Evolutionary conservation across 2,797 vertebrate genomes (phyloP).

Genomic region (Artibeus jamaicensis): DNA sequence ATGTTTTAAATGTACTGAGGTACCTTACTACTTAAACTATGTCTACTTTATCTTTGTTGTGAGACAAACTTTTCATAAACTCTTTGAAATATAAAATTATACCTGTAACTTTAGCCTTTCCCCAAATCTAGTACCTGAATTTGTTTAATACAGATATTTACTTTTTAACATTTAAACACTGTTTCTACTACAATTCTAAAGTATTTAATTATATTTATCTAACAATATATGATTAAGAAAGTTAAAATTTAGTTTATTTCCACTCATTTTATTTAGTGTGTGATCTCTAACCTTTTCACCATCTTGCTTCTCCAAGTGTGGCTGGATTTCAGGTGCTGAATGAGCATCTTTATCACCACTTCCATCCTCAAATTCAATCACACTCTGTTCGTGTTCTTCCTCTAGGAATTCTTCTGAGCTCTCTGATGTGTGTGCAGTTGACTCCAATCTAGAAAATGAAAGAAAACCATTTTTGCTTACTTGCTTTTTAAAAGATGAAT

Average conservation of each 20-base stretch:
- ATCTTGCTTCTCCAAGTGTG: constrained; percentile 69
- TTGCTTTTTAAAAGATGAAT: constrained; percentile 6
- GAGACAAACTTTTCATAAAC: constrained; percentile 19
- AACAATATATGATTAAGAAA: background rate
- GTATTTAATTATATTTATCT: background rate
- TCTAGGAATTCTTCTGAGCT: constrained; percentile 75
- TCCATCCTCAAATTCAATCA: constrained; percentile 66
- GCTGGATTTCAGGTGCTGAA: constrained; percentile 35
- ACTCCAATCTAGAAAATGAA: constrained; percentile 73
- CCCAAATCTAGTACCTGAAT: background rate
- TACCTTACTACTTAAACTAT: background rate
- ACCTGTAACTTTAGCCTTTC: background rate
- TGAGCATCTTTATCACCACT: constrained; percentile 53
- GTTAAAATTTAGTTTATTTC: background rate
- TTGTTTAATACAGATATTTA: background rate
- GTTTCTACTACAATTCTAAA: background rate
- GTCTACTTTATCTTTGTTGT: background rate
- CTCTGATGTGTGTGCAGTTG: constrained; percentile 62
- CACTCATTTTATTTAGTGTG: background rate
- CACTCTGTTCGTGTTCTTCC: constrained; percentile 68
- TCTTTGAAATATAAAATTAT: background rate
- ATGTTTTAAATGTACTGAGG: background rate
- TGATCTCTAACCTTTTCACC: constrained; percentile 74
- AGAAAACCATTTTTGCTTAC: background rate
- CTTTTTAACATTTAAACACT: background rate